Conservation (phyloP, 2,888 invertebrate species). For the Stomorhina lunata region DNA sequence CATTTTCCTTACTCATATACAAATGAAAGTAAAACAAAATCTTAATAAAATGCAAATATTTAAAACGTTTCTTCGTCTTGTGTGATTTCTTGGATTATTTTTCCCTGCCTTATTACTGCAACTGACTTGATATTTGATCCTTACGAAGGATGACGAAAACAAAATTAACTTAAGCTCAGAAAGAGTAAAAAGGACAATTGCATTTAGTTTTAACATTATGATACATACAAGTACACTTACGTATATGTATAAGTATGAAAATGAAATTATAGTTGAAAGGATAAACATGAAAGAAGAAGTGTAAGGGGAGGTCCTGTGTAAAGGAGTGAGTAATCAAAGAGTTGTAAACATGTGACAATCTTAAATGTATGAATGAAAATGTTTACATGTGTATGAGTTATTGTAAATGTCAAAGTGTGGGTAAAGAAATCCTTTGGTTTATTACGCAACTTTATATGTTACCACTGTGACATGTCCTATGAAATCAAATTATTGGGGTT, state of each 20-base stretch:
- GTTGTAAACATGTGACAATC: conserved; percentile 61
- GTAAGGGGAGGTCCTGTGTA: not conserved
- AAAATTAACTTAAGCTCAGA: not conserved
- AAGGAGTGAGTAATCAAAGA: conserved; percentile 20
- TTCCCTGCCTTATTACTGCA: not conserved
- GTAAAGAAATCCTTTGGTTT: conserved; percentile 1
- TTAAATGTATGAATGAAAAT: conserved; percentile 17
- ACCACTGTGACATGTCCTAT: conserved; percentile 18
- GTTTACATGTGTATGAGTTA: not conserved
- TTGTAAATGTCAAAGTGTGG: not conserved
- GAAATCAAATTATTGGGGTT: not conserved
- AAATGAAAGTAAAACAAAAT: conserved; percentile 45
- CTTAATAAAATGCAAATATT: conserved; percentile 59
- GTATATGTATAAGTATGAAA: too few relatives aligned
- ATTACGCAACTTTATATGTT: conserved; percentile 31
- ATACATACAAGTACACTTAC: conserved; percentile 37
- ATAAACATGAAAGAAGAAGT: not conserved
- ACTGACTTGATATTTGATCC: conserved; percentile 46
- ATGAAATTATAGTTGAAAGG: not conserved
- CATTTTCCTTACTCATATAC: not conserved
- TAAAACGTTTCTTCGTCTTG: conserved; percentile 19
- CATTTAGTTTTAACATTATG: conserved; percentile 59
- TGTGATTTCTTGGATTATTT: conserved; percentile 36
- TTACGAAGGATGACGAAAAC: conserved; percentile 22
- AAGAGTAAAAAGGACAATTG: conserved; percentile 44